Evolutionary conservation across 2,888 invertebrate genomes (phyloP), one percentile per base, ranked within the genome.

Genomic region (Argyra leucocephala): DNA sequence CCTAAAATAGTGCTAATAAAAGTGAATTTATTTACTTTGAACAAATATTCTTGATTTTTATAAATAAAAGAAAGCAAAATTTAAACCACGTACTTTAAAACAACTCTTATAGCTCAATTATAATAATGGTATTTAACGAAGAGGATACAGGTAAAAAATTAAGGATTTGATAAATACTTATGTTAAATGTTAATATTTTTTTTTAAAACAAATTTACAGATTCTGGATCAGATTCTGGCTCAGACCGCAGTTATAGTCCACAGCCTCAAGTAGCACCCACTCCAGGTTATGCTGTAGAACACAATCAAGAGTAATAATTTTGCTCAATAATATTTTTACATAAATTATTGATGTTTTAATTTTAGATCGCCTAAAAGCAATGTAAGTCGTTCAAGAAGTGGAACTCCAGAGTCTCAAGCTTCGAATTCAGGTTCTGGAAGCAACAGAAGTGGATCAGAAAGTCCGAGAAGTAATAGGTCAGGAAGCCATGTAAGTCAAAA

Each of bases 171-270:
- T 59, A 6, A 10, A 57, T 57, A 21, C 7, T 24, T 59, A 12
- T 15, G 18, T 12, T 48, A 48, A 37, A 37, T 37, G 15, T 2
- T 48, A 48, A 18, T 18, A n/a, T 18, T 48, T 48, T 48, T 15
- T 48, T n/a, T 18, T 18, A 12, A 18, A 22, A 10, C 1, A 23
- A 23, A 24, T 23, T 15, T 59, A 5, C 21, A 59, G 70, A 68
- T 36, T 63, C 67, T 72, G 79, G 76, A 61, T 76, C 79, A 2
- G 77, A 72, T n/a, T 77, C 79, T 2, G 75, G 73, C 58, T 75
- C 74, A 12, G 75, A 76, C 65, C 72, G 74, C 66, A 74, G 75
- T 67, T 72, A 74, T 21, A 77, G 74, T 63, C 74, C 71, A 37
- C 74, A 77, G 10, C 76, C 78, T 7, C 73, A 71, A 70, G 72